Percentiles rank a stretch among this genome's conserved stretches.
These are phyloP conservation scores for Drosophila conformis DNA, from an alignment of 2,888 invertebrate species.

Conservation along the genomic window DNA sequence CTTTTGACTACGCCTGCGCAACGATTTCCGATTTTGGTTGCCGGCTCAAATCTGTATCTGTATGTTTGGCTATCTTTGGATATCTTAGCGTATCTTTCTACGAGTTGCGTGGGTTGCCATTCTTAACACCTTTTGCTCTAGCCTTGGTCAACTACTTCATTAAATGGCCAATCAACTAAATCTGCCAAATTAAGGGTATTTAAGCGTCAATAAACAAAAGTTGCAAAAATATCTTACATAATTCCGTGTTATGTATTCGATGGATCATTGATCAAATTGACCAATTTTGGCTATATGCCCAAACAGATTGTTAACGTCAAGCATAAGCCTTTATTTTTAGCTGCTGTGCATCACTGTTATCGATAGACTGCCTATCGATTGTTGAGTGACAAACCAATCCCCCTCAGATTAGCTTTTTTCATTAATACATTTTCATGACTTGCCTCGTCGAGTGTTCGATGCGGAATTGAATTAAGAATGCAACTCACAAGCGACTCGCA, in stretches of 20 bases:
- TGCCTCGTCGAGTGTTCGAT: slow-evolving; percentile 12
- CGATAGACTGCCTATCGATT: slow-evolving; percentile 30
- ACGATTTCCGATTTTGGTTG: slow-evolving; percentile 44
- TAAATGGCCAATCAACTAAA: not conserved
- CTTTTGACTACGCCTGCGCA: slow-evolving; percentile 61
- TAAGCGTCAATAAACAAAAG: not conserved
- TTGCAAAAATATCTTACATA: not conserved
- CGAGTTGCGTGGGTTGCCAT: slow-evolving; percentile 41
- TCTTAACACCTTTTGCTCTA: slow-evolving; percentile 31
- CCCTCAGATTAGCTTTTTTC: slow-evolving; percentile 34
- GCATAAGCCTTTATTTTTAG: slow-evolving; percentile 70
- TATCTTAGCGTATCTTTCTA: slow-evolving; percentile 5
- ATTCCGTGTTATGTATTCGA: slow-evolving; percentile 31
- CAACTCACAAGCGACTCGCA: slow-evolving; percentile 38
- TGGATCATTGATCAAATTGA: slow-evolving; percentile 34
- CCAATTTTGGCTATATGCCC: slow-evolving; percentile 25
- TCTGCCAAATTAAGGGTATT: slow-evolving; percentile 19
- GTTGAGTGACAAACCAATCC: slow-evolving; percentile 30
- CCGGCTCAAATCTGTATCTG: slow-evolving; percentile 23
- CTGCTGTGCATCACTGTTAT: slow-evolving; percentile 22
- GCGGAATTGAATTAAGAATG: slow-evolving; percentile 38
- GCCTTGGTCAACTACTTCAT: not conserved
- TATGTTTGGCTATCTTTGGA: not conserved
- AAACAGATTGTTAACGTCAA: not conserved
- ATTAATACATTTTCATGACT: slow-evolving; percentile 57